Evolutionary conservation across 1,140 invertebrate genomes (phyloP).

Genomic region (Ganaspis sp.): DNA sequence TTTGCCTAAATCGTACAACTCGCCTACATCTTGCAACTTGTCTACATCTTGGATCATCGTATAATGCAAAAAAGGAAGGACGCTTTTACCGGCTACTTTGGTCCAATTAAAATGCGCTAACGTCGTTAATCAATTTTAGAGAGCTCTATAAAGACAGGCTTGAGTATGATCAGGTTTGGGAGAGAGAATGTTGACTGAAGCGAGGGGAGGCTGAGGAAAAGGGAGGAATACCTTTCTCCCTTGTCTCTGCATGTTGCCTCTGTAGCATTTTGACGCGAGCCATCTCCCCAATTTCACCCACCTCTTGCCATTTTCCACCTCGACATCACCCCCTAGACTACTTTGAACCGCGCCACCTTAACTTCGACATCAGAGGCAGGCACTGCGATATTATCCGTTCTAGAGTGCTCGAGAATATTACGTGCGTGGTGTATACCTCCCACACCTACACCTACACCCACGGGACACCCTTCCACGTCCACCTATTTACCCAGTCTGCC

Average conservation of each 20-base stretch:
- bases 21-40: neutral
- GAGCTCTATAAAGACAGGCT: neutral
- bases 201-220: neutral
- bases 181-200: neutral
- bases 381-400: slow-evolving; percentile 30
- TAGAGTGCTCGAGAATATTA: slow-evolving; percentile 30
- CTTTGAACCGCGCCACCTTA: slow-evolving; percentile 20
- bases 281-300: neutral
- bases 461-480: slow-evolving; percentile 5
- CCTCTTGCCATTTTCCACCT: neutral
- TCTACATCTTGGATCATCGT: neutral
- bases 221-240: neutral
- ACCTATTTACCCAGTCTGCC: slow-evolving; percentile 29
- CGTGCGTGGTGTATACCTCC: slow-evolving; percentile 18
- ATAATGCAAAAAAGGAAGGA: neutral
- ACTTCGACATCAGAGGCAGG: slow-evolving; percentile 29
- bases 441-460: slow-evolving; percentile 2
- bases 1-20: neutral
- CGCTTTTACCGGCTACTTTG: slow-evolving; percentile 12
- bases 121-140: slow-evolving; percentile 22
- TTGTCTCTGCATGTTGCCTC: neutral
- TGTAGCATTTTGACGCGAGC: slow-evolving; percentile 15
- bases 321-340: neutral
- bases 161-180: neutral
- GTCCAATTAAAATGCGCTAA: slow-evolving; percentile 27